Evolutionary conservation across 30 jellyfish, hydroid and myxozoan species (phyloP), one percentile per base, ranked within the genome.

Genomic region (Aurelia aurita): DNA sequence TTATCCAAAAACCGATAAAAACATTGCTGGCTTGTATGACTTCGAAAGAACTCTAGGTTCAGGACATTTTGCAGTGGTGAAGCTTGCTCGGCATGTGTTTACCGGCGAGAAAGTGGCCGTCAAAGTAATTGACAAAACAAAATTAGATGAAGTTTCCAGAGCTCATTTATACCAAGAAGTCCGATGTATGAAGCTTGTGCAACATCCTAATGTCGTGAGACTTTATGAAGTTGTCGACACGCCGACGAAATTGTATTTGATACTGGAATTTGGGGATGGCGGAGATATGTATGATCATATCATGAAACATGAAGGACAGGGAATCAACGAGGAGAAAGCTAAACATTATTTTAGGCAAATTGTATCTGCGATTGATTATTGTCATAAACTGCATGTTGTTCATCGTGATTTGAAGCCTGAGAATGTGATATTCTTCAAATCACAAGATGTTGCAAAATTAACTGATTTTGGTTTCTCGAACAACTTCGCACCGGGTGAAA

Each of bases 401-500:
- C 99, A 95, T 75, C 89, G 99, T 18, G 99, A 95, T 69, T 90
- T 95, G 76, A 95, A 95, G 84, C 99, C 99, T 11, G 98, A 95
- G 46, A 95, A 95, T 75, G 97, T 95, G 15, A 89, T 95, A n/a
- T 85, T 95, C 78, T 95, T 89, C 78, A 90, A 95, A 64, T 81
- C 96, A 5, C 87, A 69, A 46, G 97, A 95, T 72, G 89, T 89
- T 18, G 98, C 97, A 7, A 95, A 95, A 86, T 71, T 95, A 26
- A 91, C 99, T 3, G 99, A 95, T 67, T 95, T 95, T 28, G 99
- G 99, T 44, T 95, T 95, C 69, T 95, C 99, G 44, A 93, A 93
- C 61, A 89, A 85, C 67, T 90, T 95, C 73, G 58, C 88, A 76
- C 99, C 98, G 60, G 99, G 97, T 19, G 96, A 89, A 70, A 89